Evolutionary conservation across 2,113 vertebrate genomes (phyloP), one percentile per base, ranked within the genome.

Genomic region (Sceloporus tristichus): DNA sequence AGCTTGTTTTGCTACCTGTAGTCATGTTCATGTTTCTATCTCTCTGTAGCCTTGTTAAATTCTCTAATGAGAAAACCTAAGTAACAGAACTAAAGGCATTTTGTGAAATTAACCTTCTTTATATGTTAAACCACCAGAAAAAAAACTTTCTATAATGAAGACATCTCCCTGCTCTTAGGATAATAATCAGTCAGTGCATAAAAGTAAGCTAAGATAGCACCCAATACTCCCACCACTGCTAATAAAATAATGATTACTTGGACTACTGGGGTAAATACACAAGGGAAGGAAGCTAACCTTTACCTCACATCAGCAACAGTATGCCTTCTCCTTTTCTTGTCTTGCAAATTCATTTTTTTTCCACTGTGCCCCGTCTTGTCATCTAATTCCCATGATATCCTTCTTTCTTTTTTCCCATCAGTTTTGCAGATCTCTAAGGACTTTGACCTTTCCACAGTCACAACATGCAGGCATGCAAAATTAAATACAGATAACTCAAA

Each of bases 341-440:
- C 96, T 90, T 94, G 90, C 90, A 94, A 94, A 93, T 95, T 87
- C 21, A 89, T 79, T 81, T 96, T 96, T 88, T 96, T 96, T 56
- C 94, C 95, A 85, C 79, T 88, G 86, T 89, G 6, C 91, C 85
- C n/a, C 80, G 59, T 89, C 88, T 88, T 82, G 34, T 92, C 93
- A 85, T 93, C 90, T 93, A 96, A 94, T 90, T 96, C 96, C 93
- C 92, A 95, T 2, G 95, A 96, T 91, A 97, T 97, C 93, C 96
- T 93, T 85, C 94, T 96, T 48, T 97, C 96, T 85, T 95, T 97
- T 93, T 97, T 93, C 95, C 96, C 29, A 89, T 82, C 85, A 95
- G 94, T 94, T 94, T 91, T 88, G 66, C 66, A 90, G 76, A 56
- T 90, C 79, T 92, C 78, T 88, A 79, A 62, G 90, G 90, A 89